Percentiles rank a stretch among this genome's conserved stretches.
phyloP scores from a whole-genome alignment of 2,113 vertebrate genomes.

The Tympanuchus pallidicinctus region DNA sequence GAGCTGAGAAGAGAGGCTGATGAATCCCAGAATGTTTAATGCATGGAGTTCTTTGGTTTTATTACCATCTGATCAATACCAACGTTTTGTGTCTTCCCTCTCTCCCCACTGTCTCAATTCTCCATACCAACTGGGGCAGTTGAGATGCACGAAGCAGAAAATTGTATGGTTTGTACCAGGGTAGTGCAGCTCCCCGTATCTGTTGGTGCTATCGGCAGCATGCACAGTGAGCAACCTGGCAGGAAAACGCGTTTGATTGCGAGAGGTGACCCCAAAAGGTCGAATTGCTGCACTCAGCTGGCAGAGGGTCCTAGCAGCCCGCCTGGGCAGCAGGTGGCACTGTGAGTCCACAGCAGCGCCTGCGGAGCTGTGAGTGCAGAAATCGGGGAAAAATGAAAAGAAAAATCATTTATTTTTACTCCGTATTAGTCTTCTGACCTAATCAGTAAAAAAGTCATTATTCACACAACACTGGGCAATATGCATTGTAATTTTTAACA shows the following conservation, averaged over 20 bases:
- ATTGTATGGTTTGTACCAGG: background rate
- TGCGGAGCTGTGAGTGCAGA: background rate
- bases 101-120: background rate
- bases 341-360: conserved; percentile 71
- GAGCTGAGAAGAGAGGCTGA: background rate
- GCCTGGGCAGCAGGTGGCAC: conserved; percentile 81
- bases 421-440: conserved; percentile 85
- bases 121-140: background rate
- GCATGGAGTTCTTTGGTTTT: background rate
- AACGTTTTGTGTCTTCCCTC: background rate
- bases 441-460: conserved; percentile 88
- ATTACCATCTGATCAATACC: background rate
- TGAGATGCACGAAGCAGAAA: background rate
- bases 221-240: background rate
- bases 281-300: background rate
- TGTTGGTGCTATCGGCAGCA: background rate
- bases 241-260: background rate
- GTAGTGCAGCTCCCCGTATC: background rate
- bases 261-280: background rate
- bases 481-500: conserved; percentile 88
- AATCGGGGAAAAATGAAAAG: conserved; percentile 70
- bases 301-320: background rate
- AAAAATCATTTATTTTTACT: conserved; percentile 87
- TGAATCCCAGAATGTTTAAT: background rate
- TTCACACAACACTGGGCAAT: conserved; percentile 87